Conservation (phyloP, 1,140 invertebrate genomes). For the Caenorhabditis inopinata region DNA sequence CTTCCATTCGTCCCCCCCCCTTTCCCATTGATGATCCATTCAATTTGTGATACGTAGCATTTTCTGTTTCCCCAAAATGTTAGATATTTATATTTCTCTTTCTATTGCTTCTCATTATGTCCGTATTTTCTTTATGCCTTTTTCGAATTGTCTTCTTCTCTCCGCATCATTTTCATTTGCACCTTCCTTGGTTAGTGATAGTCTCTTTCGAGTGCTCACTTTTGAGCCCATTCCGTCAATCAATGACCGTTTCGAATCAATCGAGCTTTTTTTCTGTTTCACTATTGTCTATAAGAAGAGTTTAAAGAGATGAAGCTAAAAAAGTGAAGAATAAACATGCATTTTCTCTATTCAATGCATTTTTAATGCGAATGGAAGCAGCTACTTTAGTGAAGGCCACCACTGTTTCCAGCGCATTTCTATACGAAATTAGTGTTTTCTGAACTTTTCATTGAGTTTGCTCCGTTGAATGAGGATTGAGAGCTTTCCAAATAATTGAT, state of each 20-base stretch:
- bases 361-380: not conserved
- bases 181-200: constrained; percentile 6
- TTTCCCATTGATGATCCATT: constrained; percentile 32
- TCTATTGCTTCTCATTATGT: not conserved
- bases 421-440: too few relatives aligned
- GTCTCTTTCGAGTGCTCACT: not conserved
- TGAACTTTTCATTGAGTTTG: too few relatives aligned
- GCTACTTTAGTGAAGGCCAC: not conserved
- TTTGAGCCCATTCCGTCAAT: not conserved
- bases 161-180: not conserved
- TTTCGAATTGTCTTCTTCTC: not conserved
- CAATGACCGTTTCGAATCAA: not conserved
- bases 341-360: constrained; percentile 18
- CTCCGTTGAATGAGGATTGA: too few relatives aligned
- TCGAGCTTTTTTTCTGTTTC: constrained; percentile 10
- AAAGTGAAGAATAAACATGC: constrained; percentile 26
- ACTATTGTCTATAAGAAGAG: not conserved
- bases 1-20: not conserved
- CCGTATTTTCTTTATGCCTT: constrained; percentile 1
- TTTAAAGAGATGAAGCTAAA: not conserved
- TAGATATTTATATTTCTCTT: not conserved
- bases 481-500: too few relatives aligned
- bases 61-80: not conserved
- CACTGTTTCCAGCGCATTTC: too few relatives aligned
- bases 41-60: constrained; percentile 28